Evolutionary conservation across 2,888 invertebrate genomes (phyloP), one percentile per base, ranked within the genome.

Genomic region (Napeogenes inachia): DNA sequence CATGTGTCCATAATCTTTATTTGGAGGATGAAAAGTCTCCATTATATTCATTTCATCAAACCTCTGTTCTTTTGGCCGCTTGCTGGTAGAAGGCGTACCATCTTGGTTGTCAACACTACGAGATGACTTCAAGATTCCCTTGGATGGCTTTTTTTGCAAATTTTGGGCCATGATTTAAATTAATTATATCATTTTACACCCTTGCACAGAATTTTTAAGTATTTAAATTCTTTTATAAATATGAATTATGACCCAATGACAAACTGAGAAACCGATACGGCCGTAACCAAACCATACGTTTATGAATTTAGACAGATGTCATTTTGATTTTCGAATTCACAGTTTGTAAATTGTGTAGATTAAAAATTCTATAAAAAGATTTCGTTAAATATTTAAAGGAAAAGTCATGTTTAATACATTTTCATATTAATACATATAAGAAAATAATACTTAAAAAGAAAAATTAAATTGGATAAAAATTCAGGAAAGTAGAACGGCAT

Each of bases 1-100:
- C 98, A 99, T 99, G 79, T 98, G 98, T 8, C 99, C 99, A 87
- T 99, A 99, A 88, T 99, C 99, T 90, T 99, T 99, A 83, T 98
- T 98, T 32, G 96, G 92, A 53, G 99, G 99, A 91, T 99, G 99
- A 77, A 98, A 94, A 0, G 99, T 99, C 71, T 98, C 98, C 74
- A 99, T 93, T 71, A 99, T 99, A 89, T 99, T 99, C 94, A 98
- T 97, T 91, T 99, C 99, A 87, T 99, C 99, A 92, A 97, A 98
- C 92, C 97, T 96, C 78, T 97, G 93, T 80, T 93, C 93, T 78
- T 93, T 93, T 63, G 84, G 69, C 65, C 89, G 82, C 70, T 88
- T 88, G 70, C 90, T 90, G 10, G 89, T 85, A 6, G 89, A 87
- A 59, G 89, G 82, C 58, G 81, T 78, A 58, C 85, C 84, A 62